phyloP scores from a whole-genome alignment of 1,140 invertebrate genomes.

The Drosophila ironensis region DNA sequence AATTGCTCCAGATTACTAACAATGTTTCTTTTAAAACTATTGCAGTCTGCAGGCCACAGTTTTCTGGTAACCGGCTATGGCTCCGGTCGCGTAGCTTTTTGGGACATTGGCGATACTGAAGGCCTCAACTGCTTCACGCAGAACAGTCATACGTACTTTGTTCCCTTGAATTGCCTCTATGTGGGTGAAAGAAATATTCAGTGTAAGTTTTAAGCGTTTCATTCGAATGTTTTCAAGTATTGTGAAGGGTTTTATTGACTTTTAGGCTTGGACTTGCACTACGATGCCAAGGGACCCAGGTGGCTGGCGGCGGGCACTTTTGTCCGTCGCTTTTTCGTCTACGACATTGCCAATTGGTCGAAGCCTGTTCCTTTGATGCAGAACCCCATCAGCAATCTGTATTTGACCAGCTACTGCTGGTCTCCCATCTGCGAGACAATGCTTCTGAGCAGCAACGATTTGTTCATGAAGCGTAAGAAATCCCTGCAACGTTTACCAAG shows the following conservation, averaged over 20 bases:
- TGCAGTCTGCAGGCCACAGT: conserved; percentile 52
- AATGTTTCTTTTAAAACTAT: background rate
- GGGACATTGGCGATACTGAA: conserved; percentile 51
- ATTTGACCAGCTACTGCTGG: conserved; percentile 41
- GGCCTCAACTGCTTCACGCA: conserved; percentile 42
- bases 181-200: conserved; percentile 56
- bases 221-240: background rate
- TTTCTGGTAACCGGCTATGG: conserved; percentile 57
- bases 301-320: conserved; percentile 52
- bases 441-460: conserved; percentile 23
- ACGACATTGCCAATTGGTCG: conserved; percentile 54
- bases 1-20: background rate
- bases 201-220: conserved; percentile 31
- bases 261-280: conserved; percentile 65
- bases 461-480: conserved; percentile 26
- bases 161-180: conserved; percentile 52
- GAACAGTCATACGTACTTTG: conserved; percentile 32
- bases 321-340: conserved; percentile 47
- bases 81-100: conserved; percentile 60
- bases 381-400: conserved; percentile 38
- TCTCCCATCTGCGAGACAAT: conserved; percentile 61
- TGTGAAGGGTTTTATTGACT: too few species aligned
- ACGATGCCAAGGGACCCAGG: conserved; percentile 57
- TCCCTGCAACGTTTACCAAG: background rate
- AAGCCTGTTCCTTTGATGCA: conserved; percentile 36